Conservation (phyloP, 2,797 vertebrate genomes). For the Mus caroli region DNA sequence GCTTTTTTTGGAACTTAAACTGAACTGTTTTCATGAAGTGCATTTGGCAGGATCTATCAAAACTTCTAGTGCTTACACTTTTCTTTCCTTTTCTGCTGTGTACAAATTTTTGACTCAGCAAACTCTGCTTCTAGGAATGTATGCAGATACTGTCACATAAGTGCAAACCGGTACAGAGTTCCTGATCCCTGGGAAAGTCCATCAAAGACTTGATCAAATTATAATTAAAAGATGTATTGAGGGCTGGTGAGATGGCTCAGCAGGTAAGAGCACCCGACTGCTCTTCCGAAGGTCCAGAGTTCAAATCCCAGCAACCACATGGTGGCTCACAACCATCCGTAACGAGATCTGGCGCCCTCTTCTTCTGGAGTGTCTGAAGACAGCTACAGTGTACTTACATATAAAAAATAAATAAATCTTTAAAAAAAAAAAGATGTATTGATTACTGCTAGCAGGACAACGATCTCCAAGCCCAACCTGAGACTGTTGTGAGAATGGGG, state of each 20-base stretch:
- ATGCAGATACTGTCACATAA: not conserved
- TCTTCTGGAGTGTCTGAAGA: too few relatives aligned
- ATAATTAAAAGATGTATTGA: not conserved
- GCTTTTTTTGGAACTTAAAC: not conserved
- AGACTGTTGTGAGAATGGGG: not conserved
- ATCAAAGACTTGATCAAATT: not conserved
- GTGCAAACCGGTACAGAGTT: not conserved
- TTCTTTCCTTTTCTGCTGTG: not conserved
- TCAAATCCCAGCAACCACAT: too few relatives aligned
- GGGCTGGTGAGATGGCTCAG: too few relatives aligned
- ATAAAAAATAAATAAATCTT: too few relatives aligned
- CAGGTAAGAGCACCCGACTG: too few relatives aligned
- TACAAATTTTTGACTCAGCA: not conserved
- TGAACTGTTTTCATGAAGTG: slow-evolving; percentile 12
- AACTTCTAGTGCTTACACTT: not conserved
- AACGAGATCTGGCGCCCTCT: too few relatives aligned
- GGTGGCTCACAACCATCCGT: too few relatives aligned
- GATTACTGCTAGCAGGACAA: not conserved
- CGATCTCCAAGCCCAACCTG: not conserved
- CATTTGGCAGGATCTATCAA: slow-evolving; percentile 29
- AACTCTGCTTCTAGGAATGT: slow-evolving; percentile 22
- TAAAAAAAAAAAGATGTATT: not conserved
- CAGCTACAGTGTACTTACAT: too few relatives aligned
- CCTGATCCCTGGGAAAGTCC: not conserved
- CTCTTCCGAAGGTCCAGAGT: too few relatives aligned